phyloP scores from a whole-genome alignment of 2,797 vertebrate genomes.

The Sarcophilus harrisii region DNA sequence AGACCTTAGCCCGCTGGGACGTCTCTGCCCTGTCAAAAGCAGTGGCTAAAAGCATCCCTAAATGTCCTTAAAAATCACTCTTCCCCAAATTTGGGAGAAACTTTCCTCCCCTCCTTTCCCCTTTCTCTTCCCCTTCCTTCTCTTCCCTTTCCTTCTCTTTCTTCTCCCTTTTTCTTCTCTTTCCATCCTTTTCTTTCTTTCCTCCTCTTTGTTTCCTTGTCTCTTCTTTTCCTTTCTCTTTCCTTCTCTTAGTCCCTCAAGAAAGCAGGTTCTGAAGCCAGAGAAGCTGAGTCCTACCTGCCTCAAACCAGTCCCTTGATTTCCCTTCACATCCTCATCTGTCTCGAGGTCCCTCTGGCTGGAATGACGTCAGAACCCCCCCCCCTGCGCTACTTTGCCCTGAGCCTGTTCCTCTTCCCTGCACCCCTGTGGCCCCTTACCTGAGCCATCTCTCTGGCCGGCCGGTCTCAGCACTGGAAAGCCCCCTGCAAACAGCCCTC shows the following conservation, averaged over 20 bases:
- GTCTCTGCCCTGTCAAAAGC: neutral
- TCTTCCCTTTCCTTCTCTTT: too few relatives aligned
- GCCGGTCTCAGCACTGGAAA: conserved; percentile 94
- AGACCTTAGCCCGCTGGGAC: neutral
- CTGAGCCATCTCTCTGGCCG: conserved; percentile 91
- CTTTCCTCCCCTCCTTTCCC: neutral
- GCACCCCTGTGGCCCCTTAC: conserved; percentile 80
- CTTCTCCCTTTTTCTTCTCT: too few relatives aligned
- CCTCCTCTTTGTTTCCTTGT: too few relatives aligned
- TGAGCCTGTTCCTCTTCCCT: neutral
- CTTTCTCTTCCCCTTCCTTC: neutral
- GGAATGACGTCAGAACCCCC: neutral
- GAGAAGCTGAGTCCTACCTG: neutral
- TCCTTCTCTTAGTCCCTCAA: neutral
- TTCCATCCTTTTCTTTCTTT: too few relatives aligned
- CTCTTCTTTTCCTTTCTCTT: too few relatives aligned
- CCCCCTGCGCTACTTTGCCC: neutral
- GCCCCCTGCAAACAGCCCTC: conserved; percentile 95
- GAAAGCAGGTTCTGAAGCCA: neutral
- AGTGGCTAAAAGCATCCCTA: neutral
- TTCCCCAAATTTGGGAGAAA: neutral
- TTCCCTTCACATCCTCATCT: neutral
- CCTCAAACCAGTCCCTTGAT: neutral
- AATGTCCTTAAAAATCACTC: neutral
- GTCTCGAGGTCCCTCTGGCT: neutral